Percentiles rank a stretch among this genome's conserved stretches.
These are phyloP conservation scores for Rhagoletis zephyria DNA, from an alignment of 1,140 invertebrate genomes.

Conservation along the genomic window DNA sequence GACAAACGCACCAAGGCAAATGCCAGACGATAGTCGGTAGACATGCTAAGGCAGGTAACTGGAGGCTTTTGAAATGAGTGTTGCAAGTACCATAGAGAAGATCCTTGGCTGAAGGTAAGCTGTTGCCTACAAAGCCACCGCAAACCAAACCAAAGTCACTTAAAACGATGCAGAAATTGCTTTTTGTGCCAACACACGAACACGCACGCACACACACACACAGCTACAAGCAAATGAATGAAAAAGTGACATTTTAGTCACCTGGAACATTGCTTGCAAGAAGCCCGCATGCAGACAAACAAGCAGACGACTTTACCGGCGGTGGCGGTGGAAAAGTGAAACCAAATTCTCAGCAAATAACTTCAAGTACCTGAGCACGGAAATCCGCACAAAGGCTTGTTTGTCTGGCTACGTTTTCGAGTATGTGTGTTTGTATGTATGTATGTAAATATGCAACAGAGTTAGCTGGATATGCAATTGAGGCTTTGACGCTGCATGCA, in stretches of 20 bases:
- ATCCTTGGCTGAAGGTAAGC: neutral
- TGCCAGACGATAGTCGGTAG: slow-evolving; percentile 9
- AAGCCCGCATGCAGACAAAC: neutral
- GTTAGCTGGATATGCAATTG: neutral
- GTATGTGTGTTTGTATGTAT: neutral
- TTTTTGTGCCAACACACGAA: neutral
- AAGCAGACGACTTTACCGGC: neutral
- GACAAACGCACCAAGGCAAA: neutral
- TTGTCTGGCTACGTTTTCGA: no score
- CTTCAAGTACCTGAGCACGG: neutral
- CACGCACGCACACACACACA: neutral
- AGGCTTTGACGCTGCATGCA: neutral
- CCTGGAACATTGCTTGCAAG: slow-evolving; percentile 13
- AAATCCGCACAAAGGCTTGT: neutral
- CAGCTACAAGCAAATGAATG: neutral
- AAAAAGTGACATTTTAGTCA: slow-evolving; percentile 2
- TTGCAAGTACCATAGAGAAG: neutral
- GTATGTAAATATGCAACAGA: neutral
- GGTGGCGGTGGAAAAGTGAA: slow-evolving; percentile 22
- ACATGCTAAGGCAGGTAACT: neutral
- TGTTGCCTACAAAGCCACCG: slow-evolving; percentile 22
- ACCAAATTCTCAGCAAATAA: slow-evolving; percentile 45
- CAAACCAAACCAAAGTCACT: slow-evolving; percentile 33
- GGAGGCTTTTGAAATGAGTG: neutral
- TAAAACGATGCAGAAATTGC: slow-evolving; percentile 37